Base-by-base conservation (phyloP, 1,140 invertebrate species). In the Drosophila sulfurigaster region DNA sequence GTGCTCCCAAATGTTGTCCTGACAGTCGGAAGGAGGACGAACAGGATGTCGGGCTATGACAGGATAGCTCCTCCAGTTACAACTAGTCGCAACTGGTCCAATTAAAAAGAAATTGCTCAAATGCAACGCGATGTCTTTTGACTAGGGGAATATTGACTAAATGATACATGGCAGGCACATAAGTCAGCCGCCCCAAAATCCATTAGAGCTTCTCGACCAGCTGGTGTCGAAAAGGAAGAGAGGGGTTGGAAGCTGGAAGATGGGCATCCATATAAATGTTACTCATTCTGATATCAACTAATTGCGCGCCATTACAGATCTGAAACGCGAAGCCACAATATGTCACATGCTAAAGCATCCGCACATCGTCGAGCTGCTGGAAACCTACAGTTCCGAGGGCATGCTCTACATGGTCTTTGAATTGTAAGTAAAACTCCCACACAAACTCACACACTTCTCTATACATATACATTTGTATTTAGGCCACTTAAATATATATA, bases 321-420 rank as follows among this genome's bases (percentile, higher is more conserved):
- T 99, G 92, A 99, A 99, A 94, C 94, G 98, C 56, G 99, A 99
- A 93, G 98, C 98, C 28, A 99, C 98, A 93, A 99, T 99, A 95
- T 99, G 98, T 93, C 98, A 99, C 93, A 98, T 99, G 96, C 93
- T 99, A 75, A 99, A 99, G 93, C 99, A 99, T 94, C 98, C 98
- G 3, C 98, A 99, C 93, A 99, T 99, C 77, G 98, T 99, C 54
- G 98, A 99, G 93, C 94, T 99, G 30, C 93, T 99, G 64, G 99
- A 99, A 93, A 99, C 98, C 0, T 99, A 99, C 95, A 99, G 98
- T 87, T 99, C 98, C 6, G 98, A 99, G 93, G 98, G 98, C 86
- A 99, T 99, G 96, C 95, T 99, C 2, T 99, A 99, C 92, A 99
- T 99, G 98, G 98, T 99, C 71, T 99, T 99, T 94, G 98, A 99